phyloP scores from a whole-genome alignment of 2,797 vertebrate species.

The Novumbra hubbsi region DNA sequence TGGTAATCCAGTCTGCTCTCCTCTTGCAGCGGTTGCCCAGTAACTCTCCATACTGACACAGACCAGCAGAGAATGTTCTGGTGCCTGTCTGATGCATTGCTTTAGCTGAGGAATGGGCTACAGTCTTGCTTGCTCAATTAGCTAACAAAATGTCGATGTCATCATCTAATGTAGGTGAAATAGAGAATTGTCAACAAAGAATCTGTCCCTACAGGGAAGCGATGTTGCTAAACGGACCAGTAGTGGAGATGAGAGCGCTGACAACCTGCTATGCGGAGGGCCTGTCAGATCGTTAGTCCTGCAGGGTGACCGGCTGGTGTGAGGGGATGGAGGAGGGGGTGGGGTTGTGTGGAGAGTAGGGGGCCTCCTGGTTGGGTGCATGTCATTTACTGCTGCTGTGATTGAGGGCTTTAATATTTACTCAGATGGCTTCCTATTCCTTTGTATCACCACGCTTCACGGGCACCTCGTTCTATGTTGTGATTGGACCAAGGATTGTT shows the following conservation, averaged over 20 bases:
- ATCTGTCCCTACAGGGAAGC: background rate
- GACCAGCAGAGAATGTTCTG: slow-evolving; percentile 29
- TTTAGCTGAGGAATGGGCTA: slow-evolving; percentile 11
- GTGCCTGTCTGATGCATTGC: slow-evolving; percentile 12
- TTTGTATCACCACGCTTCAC: background rate
- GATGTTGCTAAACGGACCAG: background rate
- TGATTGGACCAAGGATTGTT: background rate
- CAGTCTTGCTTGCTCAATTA: background rate
- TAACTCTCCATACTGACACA: slow-evolving; percentile 10
- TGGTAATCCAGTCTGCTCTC: background rate
- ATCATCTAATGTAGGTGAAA: background rate
- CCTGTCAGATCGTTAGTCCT: slow-evolving; percentile 9
- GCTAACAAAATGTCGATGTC: background rate
- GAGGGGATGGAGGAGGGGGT: background rate
- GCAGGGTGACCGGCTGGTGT: background rate
- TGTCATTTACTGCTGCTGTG: slow-evolving; percentile 5
- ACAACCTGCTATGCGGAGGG: background rate
- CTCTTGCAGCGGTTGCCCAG: slow-evolving; percentile 2
- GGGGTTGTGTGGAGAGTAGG: background rate
- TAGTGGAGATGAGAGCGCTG: background rate
- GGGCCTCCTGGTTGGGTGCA: background rate
- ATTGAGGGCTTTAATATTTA: slow-evolving; percentile 18
- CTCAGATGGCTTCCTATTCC: background rate
- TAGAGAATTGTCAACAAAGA: background rate
- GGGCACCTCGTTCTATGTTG: background rate